Conservation (phyloP, 2,888 invertebrate genomes). For the Microctonus brassicae region DNA sequence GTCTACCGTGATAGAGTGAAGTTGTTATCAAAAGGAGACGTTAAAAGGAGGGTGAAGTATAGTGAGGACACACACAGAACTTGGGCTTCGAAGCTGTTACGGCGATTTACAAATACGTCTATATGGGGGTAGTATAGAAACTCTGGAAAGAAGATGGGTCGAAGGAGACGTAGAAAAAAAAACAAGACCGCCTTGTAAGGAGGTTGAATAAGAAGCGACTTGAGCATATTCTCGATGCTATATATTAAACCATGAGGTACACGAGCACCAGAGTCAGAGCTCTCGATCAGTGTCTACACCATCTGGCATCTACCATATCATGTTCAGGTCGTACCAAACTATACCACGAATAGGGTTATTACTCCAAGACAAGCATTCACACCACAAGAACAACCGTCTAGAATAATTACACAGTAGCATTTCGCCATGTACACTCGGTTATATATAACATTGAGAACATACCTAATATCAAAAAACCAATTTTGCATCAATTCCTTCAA, state of each 20-base stretch:
- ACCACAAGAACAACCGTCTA: slow-evolving; percentile 33
- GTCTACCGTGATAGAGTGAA: slow-evolving; percentile 34
- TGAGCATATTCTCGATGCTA: slow-evolving; percentile 25
- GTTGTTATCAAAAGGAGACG: slow-evolving; percentile 32
- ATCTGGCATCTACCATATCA: slow-evolving; percentile 34
- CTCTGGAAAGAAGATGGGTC: slow-evolving; percentile 2
- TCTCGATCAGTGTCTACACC: slow-evolving; percentile 37
- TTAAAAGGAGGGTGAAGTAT: background rate
- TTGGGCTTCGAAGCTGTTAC: slow-evolving; percentile 12
- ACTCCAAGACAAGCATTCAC: slow-evolving; percentile 28
- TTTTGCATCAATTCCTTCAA: too few relatives aligned
- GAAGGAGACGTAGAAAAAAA: slow-evolving; percentile 5
- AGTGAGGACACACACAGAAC: background rate
- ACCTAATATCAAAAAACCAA: background rate
- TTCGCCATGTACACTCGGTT: background rate
- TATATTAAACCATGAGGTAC: slow-evolving; percentile 34
- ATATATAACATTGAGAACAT: background rate
- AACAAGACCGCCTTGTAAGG: slow-evolving; percentile 28
- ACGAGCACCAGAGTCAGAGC: slow-evolving; percentile 33
- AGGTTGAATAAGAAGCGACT: slow-evolving; percentile 30
- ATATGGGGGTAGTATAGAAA: slow-evolving; percentile 7
- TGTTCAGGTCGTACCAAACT: slow-evolving; percentile 28
- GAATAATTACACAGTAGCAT: slow-evolving; percentile 21
- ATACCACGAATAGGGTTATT: slow-evolving; percentile 25
- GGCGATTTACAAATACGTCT: slow-evolving; percentile 4